phyloP scores from a whole-genome alignment of 2,113 vertebrate genomes.

The Chloroceryle aenea region DNA sequence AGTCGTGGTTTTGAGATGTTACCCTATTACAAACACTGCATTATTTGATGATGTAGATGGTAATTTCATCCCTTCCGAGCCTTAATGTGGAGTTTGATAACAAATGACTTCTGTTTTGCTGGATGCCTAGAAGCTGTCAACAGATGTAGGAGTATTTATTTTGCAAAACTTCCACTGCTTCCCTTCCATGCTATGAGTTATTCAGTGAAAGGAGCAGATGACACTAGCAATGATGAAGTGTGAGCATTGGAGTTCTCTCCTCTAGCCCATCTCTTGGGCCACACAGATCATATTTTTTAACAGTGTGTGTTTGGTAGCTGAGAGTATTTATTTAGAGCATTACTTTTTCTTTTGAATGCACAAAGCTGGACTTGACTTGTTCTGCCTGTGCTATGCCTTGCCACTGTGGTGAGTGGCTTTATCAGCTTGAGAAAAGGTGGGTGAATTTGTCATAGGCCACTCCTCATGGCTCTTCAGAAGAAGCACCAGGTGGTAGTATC shows the following conservation, averaged over 20 bases:
- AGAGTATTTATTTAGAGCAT: neutral
- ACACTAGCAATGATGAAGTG: neutral
- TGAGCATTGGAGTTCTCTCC: neutral
- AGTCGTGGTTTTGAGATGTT: neutral
- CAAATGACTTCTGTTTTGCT: neutral
- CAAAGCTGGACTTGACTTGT: neutral
- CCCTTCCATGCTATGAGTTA: neutral
- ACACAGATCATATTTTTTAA: neutral
- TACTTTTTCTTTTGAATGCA: neutral
- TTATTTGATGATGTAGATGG: neutral
- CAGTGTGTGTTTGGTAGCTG: neutral
- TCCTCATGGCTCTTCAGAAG: neutral
- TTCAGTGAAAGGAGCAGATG: neutral
- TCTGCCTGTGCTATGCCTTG: neutral
- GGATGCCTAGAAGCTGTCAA: neutral
- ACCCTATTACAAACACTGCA: neutral
- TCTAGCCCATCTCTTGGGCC: neutral
- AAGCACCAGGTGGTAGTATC: neutral
- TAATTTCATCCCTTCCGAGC: neutral
- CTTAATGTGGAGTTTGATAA: neutral
- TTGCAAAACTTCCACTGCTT: neutral
- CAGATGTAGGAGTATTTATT: conserved; percentile 4
- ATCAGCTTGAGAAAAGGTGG: neutral
- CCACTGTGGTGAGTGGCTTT: neutral
- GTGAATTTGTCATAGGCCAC: neutral